phyloP scores from a whole-genome alignment of 2,888 invertebrate genomes.

The Physocephala rufipes region DNA sequence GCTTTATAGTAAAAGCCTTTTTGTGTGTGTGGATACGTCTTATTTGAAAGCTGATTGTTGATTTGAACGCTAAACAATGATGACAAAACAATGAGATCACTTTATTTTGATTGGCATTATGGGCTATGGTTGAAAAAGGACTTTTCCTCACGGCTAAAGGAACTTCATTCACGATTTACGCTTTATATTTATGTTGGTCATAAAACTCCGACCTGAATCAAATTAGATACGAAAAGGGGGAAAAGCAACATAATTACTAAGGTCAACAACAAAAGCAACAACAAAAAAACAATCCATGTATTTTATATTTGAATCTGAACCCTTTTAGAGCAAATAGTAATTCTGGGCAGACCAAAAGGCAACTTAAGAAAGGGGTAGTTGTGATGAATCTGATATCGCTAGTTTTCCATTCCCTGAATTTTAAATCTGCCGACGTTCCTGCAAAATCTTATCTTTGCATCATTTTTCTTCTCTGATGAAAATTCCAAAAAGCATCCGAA shows the following conservation, averaged over 20 bases:
- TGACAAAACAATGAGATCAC: conserved; percentile 25
- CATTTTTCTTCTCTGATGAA: too few species aligned
- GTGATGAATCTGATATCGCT: conserved; percentile 25
- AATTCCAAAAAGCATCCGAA: too few species aligned
- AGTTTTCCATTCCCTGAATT: conserved; percentile 30
- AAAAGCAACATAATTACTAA: conserved; percentile 13
- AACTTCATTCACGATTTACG: not conserved
- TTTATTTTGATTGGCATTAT: conserved; percentile 33
- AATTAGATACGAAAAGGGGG: not conserved
- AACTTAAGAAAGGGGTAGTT: not conserved
- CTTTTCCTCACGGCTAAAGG: not conserved
- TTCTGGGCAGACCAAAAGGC: not conserved
- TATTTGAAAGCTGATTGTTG: conserved; percentile 1
- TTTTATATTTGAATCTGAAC: not conserved
- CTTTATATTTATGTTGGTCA: conserved; percentile 29
- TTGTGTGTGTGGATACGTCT: too few species aligned
- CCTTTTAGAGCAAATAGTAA: not conserved
- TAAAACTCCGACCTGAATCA: conserved; percentile 16
- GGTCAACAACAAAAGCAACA: conserved; percentile 25
- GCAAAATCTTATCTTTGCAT: too few species aligned
- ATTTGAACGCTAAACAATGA: conserved; percentile 21
- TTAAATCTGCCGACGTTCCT: not conserved
- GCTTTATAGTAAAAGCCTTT: too few species aligned
- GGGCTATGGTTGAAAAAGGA: conserved; percentile 22
- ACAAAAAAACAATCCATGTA: too few species aligned